These are phyloP conservation scores for Notolabrus celidotus DNA, from an alignment of 2,797 vertebrate species.

Conservation along the genomic window DNA sequence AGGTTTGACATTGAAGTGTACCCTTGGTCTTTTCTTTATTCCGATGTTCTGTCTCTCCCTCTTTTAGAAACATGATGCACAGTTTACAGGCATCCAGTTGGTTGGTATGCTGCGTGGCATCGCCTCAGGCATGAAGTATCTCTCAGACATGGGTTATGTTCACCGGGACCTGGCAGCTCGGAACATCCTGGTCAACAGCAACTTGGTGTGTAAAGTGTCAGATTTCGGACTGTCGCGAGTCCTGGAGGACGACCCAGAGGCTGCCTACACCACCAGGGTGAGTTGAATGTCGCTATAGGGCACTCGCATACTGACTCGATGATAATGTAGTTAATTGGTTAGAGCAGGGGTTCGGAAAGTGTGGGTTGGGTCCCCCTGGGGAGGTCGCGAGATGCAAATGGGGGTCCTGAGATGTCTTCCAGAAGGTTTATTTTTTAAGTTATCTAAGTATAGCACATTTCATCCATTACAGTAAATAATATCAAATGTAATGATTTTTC, in stretches of 20 bases:
- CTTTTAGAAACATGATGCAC: constrained; percentile 95
- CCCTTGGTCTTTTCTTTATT: not conserved
- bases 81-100: constrained; percentile 98
- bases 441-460: too few relatives aligned
- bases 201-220: constrained; percentile 97
- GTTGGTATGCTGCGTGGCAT: constrained; percentile 98
- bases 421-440: too few relatives aligned
- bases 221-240: constrained; percentile 96
- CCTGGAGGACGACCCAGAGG: constrained; percentile 96
- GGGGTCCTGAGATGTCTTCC: too few relatives aligned
- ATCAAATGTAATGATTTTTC: too few relatives aligned
- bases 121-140: constrained; percentile 97
- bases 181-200: constrained; percentile 97
- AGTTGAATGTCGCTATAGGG: constrained; percentile 73
- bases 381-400: too few relatives aligned
- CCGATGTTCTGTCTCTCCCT: not conserved
- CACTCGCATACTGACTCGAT: too few relatives aligned
- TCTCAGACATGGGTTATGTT: constrained; percentile 98
- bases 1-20: constrained; percentile 11
- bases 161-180: constrained; percentile 95
- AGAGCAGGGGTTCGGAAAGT: too few relatives aligned
- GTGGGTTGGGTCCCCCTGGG: too few relatives aligned
- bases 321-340: too few relatives aligned
- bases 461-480: too few relatives aligned
- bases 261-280: constrained; percentile 94